Evolutionary conservation across 1,140 invertebrate species (phyloP), one percentile per base, ranked within the genome.

Genomic region (Lepidotrigona ventralis): DNA sequence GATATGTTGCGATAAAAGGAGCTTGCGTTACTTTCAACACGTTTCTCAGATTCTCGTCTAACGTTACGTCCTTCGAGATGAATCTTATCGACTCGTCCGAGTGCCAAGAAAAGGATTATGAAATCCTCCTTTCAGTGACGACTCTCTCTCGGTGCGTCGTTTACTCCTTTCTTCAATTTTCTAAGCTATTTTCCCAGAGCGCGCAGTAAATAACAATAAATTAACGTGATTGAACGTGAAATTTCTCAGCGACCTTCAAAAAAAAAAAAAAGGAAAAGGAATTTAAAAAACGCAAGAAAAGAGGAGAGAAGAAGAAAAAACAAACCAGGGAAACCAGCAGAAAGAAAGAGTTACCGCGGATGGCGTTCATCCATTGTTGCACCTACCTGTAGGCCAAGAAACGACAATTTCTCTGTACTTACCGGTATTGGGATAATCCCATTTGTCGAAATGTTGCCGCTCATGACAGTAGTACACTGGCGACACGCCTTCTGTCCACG

Each of bases 401-500:
- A 56, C n/a, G 64, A 87, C 80, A 88, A 88, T 90, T 90, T 89
- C 79, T 84, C 79, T 39, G 85, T 88, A 91, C 91, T 91, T 90
- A 84, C 87, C 73, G 87, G 87, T 82, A 88, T 89, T 90, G 85
- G 86, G 86, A 90, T 91, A 92, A 92, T 91, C 90, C 84, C 78
- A 87, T 89, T 90, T 90, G 68, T 69, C 56, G 81, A 87, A 88
- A 88, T 76, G 74, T 86, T 64, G 78, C 68, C 79, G 78, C 70
- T 64, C 53, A 70, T 64, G 21, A 46, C 58, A 26, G 17, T 33
- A 39, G 56, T 33, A 64, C 15, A 3, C n/a, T n/a, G 46, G 15
- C 9, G 23, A 46, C 75, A 83, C 81, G 68, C 76, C 75, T 58
- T 46, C 21, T 63, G 15, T 17, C 39, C 17, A 12, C 58, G 21